These are phyloP conservation scores for Diabrotica balteata DNA, from an alignment of 2,888 invertebrate genomes.

Conservation along the genomic window DNA sequence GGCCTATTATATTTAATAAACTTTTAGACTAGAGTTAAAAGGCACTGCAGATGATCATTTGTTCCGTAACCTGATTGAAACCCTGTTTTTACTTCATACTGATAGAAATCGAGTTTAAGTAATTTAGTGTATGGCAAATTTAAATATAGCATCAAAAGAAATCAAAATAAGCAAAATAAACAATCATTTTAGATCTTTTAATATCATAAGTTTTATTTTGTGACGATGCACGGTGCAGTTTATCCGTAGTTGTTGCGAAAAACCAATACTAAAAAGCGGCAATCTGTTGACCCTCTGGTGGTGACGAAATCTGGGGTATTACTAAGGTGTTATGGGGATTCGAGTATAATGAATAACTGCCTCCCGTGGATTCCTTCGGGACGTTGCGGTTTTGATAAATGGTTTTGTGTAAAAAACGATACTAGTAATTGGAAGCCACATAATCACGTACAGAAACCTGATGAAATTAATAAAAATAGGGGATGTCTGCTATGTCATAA, in stretches of 20 bases:
- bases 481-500: not conserved
- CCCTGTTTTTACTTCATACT: too few relatives aligned
- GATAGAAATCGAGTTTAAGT: too few relatives aligned
- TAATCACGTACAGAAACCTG: slow-evolving; percentile 21
- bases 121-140: too few relatives aligned
- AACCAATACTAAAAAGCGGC: slow-evolving; percentile 30
- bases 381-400: slow-evolving; percentile 23
- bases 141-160: too few relatives aligned
- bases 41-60: too few relatives aligned
- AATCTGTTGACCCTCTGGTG: slow-evolving; percentile 39
- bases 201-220: too few relatives aligned
- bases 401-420: slow-evolving; percentile 16
- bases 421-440: slow-evolving; percentile 19
- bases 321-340: slow-evolving; percentile 37
- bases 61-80: too few relatives aligned
- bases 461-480: slow-evolving; percentile 17
- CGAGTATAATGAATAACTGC: slow-evolving; percentile 41
- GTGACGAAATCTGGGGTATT: slow-evolving; percentile 32
- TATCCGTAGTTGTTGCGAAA: slow-evolving; percentile 1
- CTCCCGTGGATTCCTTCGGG: slow-evolving; percentile 26
- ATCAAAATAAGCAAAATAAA: too few relatives aligned
- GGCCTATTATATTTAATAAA: too few relatives aligned
- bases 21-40: too few relatives aligned
- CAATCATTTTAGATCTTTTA: too few relatives aligned
- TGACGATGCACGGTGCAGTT: slow-evolving; percentile 6